These are phyloP conservation scores for Micromesistius poutassou DNA, from an alignment of 2,797 vertebrate species.

Conservation along the genomic window DNA sequence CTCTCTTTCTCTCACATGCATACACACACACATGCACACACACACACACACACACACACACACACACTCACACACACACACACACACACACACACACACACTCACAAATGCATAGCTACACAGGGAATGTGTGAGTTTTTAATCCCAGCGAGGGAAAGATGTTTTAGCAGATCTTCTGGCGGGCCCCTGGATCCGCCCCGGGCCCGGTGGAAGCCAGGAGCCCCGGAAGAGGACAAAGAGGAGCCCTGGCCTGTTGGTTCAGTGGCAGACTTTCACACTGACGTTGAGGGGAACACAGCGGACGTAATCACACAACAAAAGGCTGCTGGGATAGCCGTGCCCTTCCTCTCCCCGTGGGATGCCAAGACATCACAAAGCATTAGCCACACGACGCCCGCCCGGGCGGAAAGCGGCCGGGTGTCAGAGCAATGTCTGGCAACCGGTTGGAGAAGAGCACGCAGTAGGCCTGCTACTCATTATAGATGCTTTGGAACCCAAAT, in stretches of 20 bases:
- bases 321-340: constrained; percentile 50
- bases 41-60: too few species aligned
- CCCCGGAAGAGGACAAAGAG: constrained; percentile 69
- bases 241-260: constrained; percentile 68
- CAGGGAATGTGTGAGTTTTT: constrained; percentile 64
- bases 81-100: not conserved
- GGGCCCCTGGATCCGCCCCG: constrained; percentile 59
- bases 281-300: constrained; percentile 66
- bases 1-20: too few species aligned
- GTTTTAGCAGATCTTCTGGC: constrained; percentile 75
- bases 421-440: constrained; percentile 13
- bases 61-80: not conserved
- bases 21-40: too few species aligned
- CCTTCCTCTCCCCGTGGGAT: constrained; percentile 66
- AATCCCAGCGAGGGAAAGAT: constrained; percentile 70
- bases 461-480: not conserved
- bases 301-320: constrained; percentile 72
- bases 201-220: constrained; percentile 57
- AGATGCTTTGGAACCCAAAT: not conserved
- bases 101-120: constrained; percentile 11
- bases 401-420: constrained; percentile 47
- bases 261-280: constrained; percentile 70
- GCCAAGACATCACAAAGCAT: constrained; percentile 70
- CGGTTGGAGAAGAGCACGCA: not conserved
- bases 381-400: constrained; percentile 56